Conservation (phyloP, 2,888 invertebrate genomes). For the Lottia scabra region DNA sequence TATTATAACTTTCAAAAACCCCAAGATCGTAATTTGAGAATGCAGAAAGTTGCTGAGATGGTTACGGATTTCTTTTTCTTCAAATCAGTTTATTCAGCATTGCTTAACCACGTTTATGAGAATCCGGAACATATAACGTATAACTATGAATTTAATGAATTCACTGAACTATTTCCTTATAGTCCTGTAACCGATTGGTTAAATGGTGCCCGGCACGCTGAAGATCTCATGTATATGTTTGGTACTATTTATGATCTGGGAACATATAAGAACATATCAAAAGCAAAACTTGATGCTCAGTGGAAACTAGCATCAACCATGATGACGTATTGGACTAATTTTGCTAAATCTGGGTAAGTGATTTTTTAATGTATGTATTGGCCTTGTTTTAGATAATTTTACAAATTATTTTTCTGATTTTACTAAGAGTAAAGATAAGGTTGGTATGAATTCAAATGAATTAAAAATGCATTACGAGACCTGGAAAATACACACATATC, state of each 20-base stretch:
- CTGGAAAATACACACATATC: too few relatives aligned
- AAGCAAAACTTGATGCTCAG: not conserved
- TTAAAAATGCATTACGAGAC: too few relatives aligned
- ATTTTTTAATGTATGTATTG: not conserved
- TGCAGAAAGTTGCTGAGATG: not conserved
- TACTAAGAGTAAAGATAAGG: too few relatives aligned
- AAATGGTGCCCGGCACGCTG: not conserved
- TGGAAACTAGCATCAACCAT: constrained; percentile 83
- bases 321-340: constrained; percentile 95
- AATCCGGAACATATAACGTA: not conserved
- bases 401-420: too few relatives aligned
- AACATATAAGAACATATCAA: not conserved
- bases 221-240: not conserved
- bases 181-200: not conserved
- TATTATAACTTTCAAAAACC: not conserved
- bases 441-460: too few relatives aligned
- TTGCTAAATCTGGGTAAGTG: constrained; percentile 89
- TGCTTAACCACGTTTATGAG: not conserved
- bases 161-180: not conserved
- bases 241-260: not conserved
- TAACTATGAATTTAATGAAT: not conserved
- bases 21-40: not conserved
- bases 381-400: too few relatives aligned
- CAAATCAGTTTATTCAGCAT: not conserved
- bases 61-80: not conserved